Base-by-base conservation (phyloP, 2,888 invertebrate species). In the Orthosia cruda region DNA sequence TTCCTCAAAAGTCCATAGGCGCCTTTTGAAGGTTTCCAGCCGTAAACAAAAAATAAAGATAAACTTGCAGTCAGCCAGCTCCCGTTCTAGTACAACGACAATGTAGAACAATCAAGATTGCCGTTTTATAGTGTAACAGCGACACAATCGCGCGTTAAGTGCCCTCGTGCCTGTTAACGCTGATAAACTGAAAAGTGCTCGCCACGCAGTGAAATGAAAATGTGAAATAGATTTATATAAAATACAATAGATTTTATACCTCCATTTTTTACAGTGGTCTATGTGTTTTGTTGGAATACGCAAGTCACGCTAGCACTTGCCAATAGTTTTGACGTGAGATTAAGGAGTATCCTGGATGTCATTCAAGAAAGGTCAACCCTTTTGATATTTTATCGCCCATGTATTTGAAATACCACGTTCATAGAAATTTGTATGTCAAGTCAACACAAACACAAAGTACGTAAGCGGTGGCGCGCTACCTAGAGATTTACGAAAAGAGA, bases 161-260 rank as follows among this genome's bases (percentile, higher is more conserved):
- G 74, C 32, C n/a, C 61, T 65, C 26, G 23, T 47, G 54, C 15
- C 32, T 59, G 61, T 61, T 71, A 49, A 59, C 9, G 40, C 54
- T 64, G 71, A 45, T 59, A 78, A 63, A 64, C 63, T 79, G 49
- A 64, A 76, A 59, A 77, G 59, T n/a, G n/a, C n/a, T n/a, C 45
- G 47, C 71, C n/a, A 58, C 26, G 15, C 20, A 40, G 52, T 4
- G 13, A 63, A 70, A 70, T 76, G n/a, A 62, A 76, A 78, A 59
- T 18, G 12, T 63, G 26, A 59, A 77, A 78, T 32, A 55, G 40
- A 59, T 71, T 77, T 79, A 52, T 45, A 45, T 62, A 47, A 63
- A 62, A 55, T 55, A 50, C 23, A n/a, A n/a, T n/a, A n/a, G n/a
- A 45, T 59, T 76, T 59, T 40, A 3, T 26, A 18, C 15, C 15